Evolutionary conservation across 2,888 invertebrate genomes (phyloP).

Genomic region (Microctonus brassicae): DNA sequence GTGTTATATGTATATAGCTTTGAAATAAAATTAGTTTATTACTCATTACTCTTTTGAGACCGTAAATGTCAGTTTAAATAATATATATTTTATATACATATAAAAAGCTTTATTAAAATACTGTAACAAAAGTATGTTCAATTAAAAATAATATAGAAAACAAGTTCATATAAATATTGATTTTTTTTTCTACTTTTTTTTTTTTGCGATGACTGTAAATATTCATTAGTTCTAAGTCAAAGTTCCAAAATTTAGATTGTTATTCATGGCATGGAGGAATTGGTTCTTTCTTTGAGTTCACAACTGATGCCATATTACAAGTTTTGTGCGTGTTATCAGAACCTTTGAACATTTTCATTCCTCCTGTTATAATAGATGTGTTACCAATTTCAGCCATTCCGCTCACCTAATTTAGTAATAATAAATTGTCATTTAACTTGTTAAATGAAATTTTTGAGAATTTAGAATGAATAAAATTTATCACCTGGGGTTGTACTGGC

Average conservation of each 20-base stretch:
- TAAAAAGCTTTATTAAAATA: slow-evolving; percentile 12
- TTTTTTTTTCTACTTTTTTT: neutral
- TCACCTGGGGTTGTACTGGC: slow-evolving; percentile 65
- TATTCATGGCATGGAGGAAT: slow-evolving; percentile 43
- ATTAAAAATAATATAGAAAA: slow-evolving; percentile 13
- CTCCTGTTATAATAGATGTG: slow-evolving; percentile 47
- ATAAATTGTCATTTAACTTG: neutral
- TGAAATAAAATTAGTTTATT: slow-evolving; percentile 1
- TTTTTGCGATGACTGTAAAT: slow-evolving; percentile 3
- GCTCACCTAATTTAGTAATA: slow-evolving; percentile 43
- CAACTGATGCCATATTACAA: slow-evolving; percentile 24
- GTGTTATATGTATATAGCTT: neutral
- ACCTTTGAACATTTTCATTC: slow-evolving; percentile 50
- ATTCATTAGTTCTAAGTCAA: slow-evolving; percentile 14
- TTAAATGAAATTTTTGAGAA: neutral
- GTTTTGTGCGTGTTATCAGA: slow-evolving; percentile 49
- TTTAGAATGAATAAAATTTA: neutral
- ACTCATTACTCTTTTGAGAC: neutral
- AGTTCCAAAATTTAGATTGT: slow-evolving; percentile 28
- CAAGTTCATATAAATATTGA: slow-evolving; percentile 25
- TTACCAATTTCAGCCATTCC: slow-evolving; percentile 48
- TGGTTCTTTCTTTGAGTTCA: slow-evolving; percentile 49
- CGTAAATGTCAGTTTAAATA: slow-evolving; percentile 1
- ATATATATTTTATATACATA: slow-evolving; percentile 2
- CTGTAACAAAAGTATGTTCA: slow-evolving; percentile 11